A percentile compares a stretch with the other conserved stretches of the same genome.
Evolutionary conservation across 1,140 invertebrate species (phyloP).

Genomic region (Drosophila sp.): DNA sequence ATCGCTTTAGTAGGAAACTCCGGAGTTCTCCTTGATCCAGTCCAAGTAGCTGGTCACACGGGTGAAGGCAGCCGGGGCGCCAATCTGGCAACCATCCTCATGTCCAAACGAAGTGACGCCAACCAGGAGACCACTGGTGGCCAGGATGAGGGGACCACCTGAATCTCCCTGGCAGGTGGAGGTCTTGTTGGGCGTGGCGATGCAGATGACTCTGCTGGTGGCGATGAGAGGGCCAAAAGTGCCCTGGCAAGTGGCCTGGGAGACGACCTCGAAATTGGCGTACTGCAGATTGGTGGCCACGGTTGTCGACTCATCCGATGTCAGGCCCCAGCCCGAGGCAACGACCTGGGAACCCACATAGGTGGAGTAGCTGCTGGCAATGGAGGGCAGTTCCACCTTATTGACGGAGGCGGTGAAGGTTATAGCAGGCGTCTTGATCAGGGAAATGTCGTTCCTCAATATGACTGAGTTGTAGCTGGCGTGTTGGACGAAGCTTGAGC

Average conservation of each 20-base stretch:
- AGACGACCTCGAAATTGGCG: constrained; percentile 27
- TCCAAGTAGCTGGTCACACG: constrained; percentile 82
- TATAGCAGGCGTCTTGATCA: constrained; percentile 37
- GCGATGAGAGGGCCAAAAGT: constrained; percentile 17
- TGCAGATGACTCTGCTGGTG: constrained; percentile 35
- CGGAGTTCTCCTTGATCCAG: constrained; percentile 49
- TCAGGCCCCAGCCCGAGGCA: constrained; percentile 48
- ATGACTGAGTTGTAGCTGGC: constrained; percentile 4
- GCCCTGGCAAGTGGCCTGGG: constrained; percentile 17
- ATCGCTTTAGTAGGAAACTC: neutral
- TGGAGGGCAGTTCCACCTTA: constrained; percentile 33
- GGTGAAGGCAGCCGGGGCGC: constrained; percentile 81
- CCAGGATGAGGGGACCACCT: constrained; percentile 46
- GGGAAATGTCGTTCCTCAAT: constrained; percentile 41
- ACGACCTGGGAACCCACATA: constrained; percentile 33
- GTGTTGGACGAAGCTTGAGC: constrained; percentile 46
- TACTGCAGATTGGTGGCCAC: constrained; percentile 33
- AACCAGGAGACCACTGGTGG: constrained; percentile 39
- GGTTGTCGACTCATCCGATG: constrained; percentile 21
- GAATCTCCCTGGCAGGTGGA: constrained; percentile 48
- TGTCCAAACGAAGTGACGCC: constrained; percentile 83
- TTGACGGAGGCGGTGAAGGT: constrained; percentile 20
- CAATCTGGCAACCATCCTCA: constrained; percentile 72
- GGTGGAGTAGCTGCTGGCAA: constrained; percentile 34
- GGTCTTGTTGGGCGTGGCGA: constrained; percentile 30